These are phyloP conservation scores for Papilio aristodemus DNA, from an alignment of 1,140 invertebrate genomes.

Conservation along the genomic window DNA sequence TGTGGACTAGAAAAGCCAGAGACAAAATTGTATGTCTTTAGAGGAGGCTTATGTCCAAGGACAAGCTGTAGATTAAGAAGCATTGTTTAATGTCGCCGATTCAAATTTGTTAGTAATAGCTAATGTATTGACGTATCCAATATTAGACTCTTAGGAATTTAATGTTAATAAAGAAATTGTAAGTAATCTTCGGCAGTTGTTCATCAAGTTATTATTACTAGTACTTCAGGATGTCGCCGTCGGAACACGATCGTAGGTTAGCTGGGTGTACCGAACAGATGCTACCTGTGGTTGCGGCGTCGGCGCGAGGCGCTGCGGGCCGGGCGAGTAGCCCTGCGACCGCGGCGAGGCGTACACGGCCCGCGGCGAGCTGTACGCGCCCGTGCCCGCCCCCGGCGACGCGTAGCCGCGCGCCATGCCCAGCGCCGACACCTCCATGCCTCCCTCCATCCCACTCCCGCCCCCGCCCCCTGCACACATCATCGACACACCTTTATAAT, in stretches of 20 bases:
- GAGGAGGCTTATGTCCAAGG: conserved; percentile 17
- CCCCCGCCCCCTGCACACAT: conserved; percentile 38
- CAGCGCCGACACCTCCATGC: conserved; percentile 53
- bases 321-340: conserved; percentile 60
- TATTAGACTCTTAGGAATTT: no score
- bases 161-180: no score
- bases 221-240: not conserved
- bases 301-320: conserved; percentile 50
- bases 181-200: no score
- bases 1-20: conserved; percentile 20
- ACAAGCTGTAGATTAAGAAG: no score
- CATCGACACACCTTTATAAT: no score
- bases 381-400: conserved; percentile 44
- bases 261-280: no score
- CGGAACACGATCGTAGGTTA: not conserved
- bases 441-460: conserved; percentile 53
- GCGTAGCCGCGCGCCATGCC: conserved; percentile 50
- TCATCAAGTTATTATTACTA: no score
- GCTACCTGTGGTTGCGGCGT: conserved; percentile 70
- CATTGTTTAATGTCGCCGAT: no score
- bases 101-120: no score
- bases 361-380: conserved; percentile 57
- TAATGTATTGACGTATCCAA: no score
- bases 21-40: conserved; percentile 11
- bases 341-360: conserved; percentile 65